Conservation (phyloP, 2,888 invertebrate species). For the Lithophane semibrunnea region DNA sequence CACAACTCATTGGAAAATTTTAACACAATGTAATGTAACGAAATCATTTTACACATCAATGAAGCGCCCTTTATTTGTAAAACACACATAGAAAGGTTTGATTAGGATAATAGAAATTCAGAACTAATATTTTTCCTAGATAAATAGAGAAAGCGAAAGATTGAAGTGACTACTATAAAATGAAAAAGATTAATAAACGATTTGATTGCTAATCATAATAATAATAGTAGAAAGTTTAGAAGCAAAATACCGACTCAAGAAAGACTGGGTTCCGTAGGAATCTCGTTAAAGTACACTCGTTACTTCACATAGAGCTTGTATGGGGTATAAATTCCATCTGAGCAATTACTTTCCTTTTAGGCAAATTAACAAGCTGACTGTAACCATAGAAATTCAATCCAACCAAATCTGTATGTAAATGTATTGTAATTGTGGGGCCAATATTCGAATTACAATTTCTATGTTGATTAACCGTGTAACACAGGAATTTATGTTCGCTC, state of each 20-base stretch:
- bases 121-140: constrained; percentile 38
- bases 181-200: background rate
- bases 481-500: constrained; percentile 77
- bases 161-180: constrained; percentile 42
- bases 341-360: constrained; percentile 88
- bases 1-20: constrained; percentile 34
- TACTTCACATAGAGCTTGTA: constrained; percentile 65
- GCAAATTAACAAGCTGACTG: constrained; percentile 87
- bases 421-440: constrained; percentile 86
- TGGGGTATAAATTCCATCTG: constrained; percentile 78
- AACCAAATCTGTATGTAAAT: constrained; percentile 89
- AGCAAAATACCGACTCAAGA: constrained; percentile 30
- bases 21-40: constrained; percentile 26
- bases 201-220: constrained; percentile 47
- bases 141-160: constrained; percentile 30
- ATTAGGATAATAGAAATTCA: constrained; percentile 52
- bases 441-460: constrained; percentile 87
- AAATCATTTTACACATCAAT: constrained; percentile 52
- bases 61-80: constrained; percentile 28
- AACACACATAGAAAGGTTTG: constrained; percentile 50
- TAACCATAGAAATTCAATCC: constrained; percentile 85
- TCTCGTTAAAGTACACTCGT: constrained; percentile 55
- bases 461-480: constrained; percentile 84
- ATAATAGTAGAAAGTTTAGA: constrained; percentile 28
- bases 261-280: constrained; percentile 39